Conservation (phyloP, 2,113 vertebrate species). For the Phodopus roborovskii region DNA sequence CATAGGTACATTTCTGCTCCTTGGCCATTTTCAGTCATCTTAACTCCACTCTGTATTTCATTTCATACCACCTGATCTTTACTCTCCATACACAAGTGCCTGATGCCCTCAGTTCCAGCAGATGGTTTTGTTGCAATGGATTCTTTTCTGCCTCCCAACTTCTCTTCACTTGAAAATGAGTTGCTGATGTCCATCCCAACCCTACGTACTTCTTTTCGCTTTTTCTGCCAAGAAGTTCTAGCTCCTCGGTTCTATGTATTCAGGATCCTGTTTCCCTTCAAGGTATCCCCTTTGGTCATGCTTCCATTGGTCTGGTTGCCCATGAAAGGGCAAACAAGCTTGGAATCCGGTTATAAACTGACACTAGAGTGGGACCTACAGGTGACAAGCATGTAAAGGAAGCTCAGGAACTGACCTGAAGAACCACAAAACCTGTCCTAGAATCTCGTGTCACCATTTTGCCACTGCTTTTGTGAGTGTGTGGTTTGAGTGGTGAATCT, state of each 20-base stretch:
- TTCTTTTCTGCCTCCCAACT: not conserved
- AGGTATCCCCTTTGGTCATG: fast-evolving
- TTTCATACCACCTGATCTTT: not conserved
- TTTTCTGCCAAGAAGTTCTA: not conserved
- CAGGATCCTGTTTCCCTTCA: no score
- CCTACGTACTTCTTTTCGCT: no score
- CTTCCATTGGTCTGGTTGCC: no score
- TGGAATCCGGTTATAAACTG: fast-evolving
- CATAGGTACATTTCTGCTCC: no score
- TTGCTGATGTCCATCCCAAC: no score
- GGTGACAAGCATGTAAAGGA: fast-evolving
- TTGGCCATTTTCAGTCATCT: not conserved
- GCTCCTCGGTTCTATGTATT: not conserved
- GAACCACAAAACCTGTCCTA: fast-evolving
- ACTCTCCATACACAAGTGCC: not conserved
- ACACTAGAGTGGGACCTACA: fast-evolving
- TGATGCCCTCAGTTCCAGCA: fast-evolving
- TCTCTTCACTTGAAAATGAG: not conserved
- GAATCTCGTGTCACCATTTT: fast-evolving
- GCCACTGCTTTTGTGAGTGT: not conserved
- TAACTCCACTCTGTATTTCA: not conserved
- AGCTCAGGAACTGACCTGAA: fast-evolving
- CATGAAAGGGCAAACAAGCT: fast-evolving
- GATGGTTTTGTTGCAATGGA: fast-evolving
- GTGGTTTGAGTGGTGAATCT: fast-evolving